Evolutionary conservation across 2,888 invertebrate species (phyloP), one percentile per base, ranked within the genome.

Genomic region (Patella ulyssiponensis): DNA sequence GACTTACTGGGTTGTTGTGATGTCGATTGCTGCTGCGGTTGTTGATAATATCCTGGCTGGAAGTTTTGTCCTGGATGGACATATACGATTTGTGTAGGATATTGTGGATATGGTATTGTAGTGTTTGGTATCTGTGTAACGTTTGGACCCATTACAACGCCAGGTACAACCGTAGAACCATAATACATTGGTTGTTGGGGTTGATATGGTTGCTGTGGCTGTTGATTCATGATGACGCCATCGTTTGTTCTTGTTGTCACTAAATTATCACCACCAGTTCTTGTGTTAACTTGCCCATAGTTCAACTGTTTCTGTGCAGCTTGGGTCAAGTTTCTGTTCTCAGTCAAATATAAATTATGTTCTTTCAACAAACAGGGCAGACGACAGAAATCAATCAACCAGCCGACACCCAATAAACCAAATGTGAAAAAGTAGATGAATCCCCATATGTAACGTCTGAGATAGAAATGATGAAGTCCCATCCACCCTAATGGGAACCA

Each of bases 321-420:
- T 23, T 74, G 27, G 1, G 64, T 51, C 17, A 64, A 33, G 11
- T 64, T 44, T 51, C 51, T 58, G 12, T 69, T 58, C 23, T 74
- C 69, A 5, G 64, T 51, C 51, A 64, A 44, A n/a, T 64, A 23
- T 52, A 76, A 75, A 79, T 87, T 87, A 56, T 69, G 78, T 2
- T 84, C 82, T 33, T 81, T 81, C 4, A 87, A 86, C 75, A 87
- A 72, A 56, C 82, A 82, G 0, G 82, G 80, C 54, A 87, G 81
- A 17, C 87, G 77, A 76, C 72, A 87, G 14, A 82, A 78, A 69
- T 87, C 87, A n/a, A 86, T 76, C 12, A 87, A 53, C 86, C 86
- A 87, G 11, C 87, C 87, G 7, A 86, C 44, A 0, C 87, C 87
- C 11, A 82, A 75, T 3, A 87, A 27, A 17, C 87, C 87, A 72